phyloP scores from a whole-genome alignment of 2,797 vertebrate genomes.

The Nannoperca australis region DNA sequence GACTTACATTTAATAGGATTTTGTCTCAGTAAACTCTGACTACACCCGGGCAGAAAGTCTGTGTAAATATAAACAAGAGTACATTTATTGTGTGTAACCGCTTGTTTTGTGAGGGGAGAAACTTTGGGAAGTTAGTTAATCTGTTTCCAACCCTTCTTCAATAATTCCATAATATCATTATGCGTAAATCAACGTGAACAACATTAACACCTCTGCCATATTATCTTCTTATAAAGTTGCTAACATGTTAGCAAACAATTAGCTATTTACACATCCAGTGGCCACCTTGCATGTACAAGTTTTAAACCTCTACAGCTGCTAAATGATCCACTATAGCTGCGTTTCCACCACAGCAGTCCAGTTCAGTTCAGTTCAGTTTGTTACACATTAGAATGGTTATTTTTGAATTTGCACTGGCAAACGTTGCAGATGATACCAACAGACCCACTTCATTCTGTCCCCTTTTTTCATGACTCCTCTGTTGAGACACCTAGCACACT shows the following conservation, averaged over 20 bases:
- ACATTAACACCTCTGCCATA: background rate
- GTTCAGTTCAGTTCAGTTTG: too few species aligned
- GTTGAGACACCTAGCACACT: too few species aligned
- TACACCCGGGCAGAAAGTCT: background rate
- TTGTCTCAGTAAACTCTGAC: background rate
- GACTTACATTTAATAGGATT: conserved; percentile 13
- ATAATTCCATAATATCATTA: background rate
- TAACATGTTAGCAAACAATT: too few species aligned
- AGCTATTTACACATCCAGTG: background rate
- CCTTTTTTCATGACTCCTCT: too few species aligned
- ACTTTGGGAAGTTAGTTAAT: background rate
- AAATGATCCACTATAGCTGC: background rate
- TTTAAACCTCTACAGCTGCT: background rate
- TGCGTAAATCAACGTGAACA: background rate
- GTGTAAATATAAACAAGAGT: background rate
- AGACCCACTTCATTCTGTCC: too few species aligned
- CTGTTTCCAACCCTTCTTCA: background rate
- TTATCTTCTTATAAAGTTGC: background rate
- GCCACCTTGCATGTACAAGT: background rate
- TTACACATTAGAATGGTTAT: too few species aligned
- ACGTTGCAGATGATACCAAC: too few species aligned
- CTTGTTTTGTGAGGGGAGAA: background rate
- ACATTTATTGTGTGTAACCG: background rate
- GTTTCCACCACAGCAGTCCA: too few species aligned
- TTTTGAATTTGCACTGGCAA: too few species aligned